Base-by-base conservation (phyloP, 2,888 invertebrate genomes). In the Aspidiotus destructor region DNA sequence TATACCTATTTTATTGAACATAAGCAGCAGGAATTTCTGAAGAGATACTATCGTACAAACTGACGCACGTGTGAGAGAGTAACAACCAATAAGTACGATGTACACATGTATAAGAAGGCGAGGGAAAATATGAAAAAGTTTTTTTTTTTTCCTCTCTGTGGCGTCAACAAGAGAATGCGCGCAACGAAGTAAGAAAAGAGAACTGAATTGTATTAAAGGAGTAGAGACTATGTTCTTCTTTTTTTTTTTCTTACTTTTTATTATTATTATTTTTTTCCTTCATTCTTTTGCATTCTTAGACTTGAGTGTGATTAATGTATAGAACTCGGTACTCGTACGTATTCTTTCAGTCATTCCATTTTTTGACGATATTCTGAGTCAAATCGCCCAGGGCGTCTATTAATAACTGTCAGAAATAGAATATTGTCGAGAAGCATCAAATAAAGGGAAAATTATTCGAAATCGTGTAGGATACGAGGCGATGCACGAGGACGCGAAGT, bases 301-400 rank as follows among this genome's bases (percentile, higher is more conserved):
- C 65, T 65, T 58, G 58, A 58, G 60, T 65, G 65, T 65, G 65
- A 65, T 65, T 65, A 65, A 65, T 65, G 65, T 58, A 58, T 28
- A 28, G 28, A 44, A 57, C 41, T 64, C 44, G 58, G 44, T 65
- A 65, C 65, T 44, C 65, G 65, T 65, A 65, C 58, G 58, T 58
- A 65, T 65, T 65, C 65, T 65, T 65, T 65, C 57, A 48, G 65
- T 58, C 65, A 58, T 65, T 65, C 65, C 65, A 65, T 65, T 60
- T 65, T 65, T 65, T 65, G 65, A 65, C 65, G 65, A 65, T 65
- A 65, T 65, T 65, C 65, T 65, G 65, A 65, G 65, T 65, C 65
- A 65, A 65, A 65, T 65, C 65, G 65, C 65, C 57, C 48, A 44
- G 48, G 65, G 65, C 65, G 65, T 65, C 65, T 65, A 65, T 65